phyloP scores from a whole-genome alignment of 1,140 invertebrate genomes.

The Riptortus pedestris region DNA sequence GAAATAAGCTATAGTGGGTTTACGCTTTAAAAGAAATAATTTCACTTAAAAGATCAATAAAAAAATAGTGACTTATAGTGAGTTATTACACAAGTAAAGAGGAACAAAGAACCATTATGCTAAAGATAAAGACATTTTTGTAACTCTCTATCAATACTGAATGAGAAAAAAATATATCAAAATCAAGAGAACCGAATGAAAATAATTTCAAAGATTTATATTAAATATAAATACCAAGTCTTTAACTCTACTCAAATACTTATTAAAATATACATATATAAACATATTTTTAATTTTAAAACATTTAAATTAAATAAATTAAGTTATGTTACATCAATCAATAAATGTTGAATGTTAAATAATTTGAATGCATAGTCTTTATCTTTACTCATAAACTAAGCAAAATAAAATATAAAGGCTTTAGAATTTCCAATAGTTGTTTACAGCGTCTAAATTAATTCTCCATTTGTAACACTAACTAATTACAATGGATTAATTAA shows the following conservation, averaged over 20 bases:
- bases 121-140: not conserved
- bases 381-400: not conserved
- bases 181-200: not conserved
- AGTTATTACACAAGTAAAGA: not conserved
- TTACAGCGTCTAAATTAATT: too few species aligned
- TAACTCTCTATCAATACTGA: not conserved
- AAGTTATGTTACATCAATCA: too few species aligned
- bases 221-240: not conserved
- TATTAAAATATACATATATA: not conserved
- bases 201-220: too few species aligned
- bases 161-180: not conserved
- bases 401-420: not conserved
- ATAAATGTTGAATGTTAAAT: too few species aligned
- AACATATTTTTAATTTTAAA: not conserved
- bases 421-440: too few species aligned
- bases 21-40: not conserved
- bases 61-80: not conserved
- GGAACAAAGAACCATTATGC: slow-evolving; percentile 10
- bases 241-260: not conserved
- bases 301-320: not conserved
- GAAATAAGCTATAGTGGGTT: slow-evolving; percentile 4
- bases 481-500: too few species aligned
- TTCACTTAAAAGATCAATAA: not conserved
- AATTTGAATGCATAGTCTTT: too few species aligned
- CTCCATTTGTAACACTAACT: too few species aligned